Base-by-base conservation (phyloP, 2,113 vertebrate genomes). In the Pimephales promelas region DNA sequence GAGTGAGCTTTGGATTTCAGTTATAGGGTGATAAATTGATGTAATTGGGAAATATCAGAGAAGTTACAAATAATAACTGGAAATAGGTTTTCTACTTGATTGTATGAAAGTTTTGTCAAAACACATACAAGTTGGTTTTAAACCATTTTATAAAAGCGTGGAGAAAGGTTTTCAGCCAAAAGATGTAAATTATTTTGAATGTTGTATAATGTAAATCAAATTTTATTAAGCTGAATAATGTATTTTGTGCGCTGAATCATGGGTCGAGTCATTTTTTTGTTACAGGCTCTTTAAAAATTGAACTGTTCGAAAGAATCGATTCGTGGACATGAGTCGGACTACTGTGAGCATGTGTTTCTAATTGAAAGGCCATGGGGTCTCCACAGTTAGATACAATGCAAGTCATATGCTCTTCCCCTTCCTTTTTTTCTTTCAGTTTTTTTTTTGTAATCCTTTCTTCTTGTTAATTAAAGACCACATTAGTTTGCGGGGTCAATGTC, bases 331-430 rank as follows among this genome's bases (percentile, higher is more conserved):
- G 24, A 74, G 1, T 74, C 47, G 0, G 45, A 57, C 13, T 20
- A 28, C n/a, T 26, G 43, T 13, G 18, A 73, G 66, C 77, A 72
- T 84, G 77, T 79, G 77, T 18, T 85, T 71, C 40, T 64, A 64
- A 81, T 85, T 62, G 43, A 81, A 73, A 74, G 77, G 83, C 59
- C 77, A 72, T n/a, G 62, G 24, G 75, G 36, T 79, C 18, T 79
- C 13, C 34, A 52, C 43, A 45, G 13, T 22, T 5, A 20, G 40
- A 34, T n/a, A 18, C 54, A 80, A 61, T 49, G 26, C 76, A 80
- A 72, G 68, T 59, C 76, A 61, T 64, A 40, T 80, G 83, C 49
- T 49, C 54, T 52, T 11, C 2, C 47, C 5, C 20, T 49, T 73
- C 40, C 31, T 47, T 71, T 57, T 20, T 43, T 57, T 10, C 28